Evolutionary conservation across 2,113 vertebrate species (phyloP).

Genomic region (Podilymbus podiceps): DNA sequence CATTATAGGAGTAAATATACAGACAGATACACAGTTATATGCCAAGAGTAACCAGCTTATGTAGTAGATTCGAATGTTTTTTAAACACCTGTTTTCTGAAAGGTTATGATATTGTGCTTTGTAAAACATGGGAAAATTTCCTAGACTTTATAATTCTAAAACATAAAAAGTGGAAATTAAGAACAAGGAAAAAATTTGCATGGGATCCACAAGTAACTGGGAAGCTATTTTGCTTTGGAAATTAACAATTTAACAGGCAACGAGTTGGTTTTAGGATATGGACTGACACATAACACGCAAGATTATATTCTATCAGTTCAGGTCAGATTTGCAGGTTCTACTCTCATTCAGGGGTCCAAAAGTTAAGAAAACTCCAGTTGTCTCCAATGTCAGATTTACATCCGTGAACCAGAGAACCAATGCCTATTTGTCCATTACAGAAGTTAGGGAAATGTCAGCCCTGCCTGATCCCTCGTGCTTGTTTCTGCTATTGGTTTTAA

Average conservation of each 20-base stretch:
- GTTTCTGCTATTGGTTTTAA: neutral
- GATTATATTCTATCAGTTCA: neutral
- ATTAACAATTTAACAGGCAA: neutral
- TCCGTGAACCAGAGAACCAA: neutral
- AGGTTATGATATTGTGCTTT: neutral
- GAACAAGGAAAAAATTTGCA: neutral
- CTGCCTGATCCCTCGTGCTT: neutral
- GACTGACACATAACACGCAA: neutral
- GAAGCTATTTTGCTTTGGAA: neutral
- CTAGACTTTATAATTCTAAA: neutral
- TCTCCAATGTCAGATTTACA: neutral
- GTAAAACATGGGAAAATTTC: neutral
- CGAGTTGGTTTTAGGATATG: neutral
- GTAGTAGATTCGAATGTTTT: neutral
- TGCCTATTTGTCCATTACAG: neutral
- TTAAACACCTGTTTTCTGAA: accelerated
- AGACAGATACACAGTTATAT: neutral
- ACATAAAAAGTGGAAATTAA: neutral
- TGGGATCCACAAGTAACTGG: neutral
- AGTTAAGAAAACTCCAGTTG: neutral
- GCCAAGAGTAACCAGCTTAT: neutral
- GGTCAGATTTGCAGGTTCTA: neutral
- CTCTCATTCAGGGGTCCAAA: neutral
- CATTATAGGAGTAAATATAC: neutral
- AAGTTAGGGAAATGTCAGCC: neutral